phyloP scores from a whole-genome alignment of 2,797 vertebrate genomes.

The Botia almorhae region DNA sequence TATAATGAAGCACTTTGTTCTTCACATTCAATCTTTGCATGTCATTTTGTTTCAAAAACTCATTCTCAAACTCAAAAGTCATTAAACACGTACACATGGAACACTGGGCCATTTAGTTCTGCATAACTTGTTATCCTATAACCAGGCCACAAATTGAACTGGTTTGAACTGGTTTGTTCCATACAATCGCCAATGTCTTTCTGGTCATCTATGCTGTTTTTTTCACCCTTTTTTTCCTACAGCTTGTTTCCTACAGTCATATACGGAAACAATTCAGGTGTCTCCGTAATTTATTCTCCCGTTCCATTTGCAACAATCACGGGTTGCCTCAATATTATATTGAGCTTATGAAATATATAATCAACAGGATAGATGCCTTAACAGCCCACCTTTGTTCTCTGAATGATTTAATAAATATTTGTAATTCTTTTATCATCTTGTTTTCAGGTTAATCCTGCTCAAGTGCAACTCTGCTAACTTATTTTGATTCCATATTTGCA shows the following conservation, averaged over 20 bases:
- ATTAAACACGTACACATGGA: slow-evolving; percentile 37
- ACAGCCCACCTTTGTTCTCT: too few relatives aligned
- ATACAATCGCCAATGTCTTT: background rate
- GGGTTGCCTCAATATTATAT: background rate
- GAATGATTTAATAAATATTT: too few relatives aligned
- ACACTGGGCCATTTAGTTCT: background rate
- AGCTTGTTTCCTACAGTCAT: slow-evolving; percentile 11
- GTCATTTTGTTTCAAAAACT: slow-evolving; percentile 47
- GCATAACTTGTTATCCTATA: background rate
- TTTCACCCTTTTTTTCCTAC: background rate
- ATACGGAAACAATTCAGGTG: slow-evolving; percentile 6
- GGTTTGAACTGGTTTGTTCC: slow-evolving; percentile 15
- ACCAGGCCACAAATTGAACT: too few relatives aligned
- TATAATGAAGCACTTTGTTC: slow-evolving; percentile 43
- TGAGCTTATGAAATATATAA: background rate
- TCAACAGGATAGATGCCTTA: too few relatives aligned
- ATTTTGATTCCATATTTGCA: background rate
- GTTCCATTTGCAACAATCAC: background rate
- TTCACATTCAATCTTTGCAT: slow-evolving; percentile 35
- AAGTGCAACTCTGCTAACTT: background rate
- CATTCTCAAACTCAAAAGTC: background rate
- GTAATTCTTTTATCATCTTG: background rate
- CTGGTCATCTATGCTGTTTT: slow-evolving; percentile 1
- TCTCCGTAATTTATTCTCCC: background rate
- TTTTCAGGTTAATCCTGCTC: background rate